These are phyloP conservation scores for Hydra vulgaris DNA, from an alignment of 30 jellyfish, hydroid and myxozoan species.

Conservation along the genomic window DNA sequence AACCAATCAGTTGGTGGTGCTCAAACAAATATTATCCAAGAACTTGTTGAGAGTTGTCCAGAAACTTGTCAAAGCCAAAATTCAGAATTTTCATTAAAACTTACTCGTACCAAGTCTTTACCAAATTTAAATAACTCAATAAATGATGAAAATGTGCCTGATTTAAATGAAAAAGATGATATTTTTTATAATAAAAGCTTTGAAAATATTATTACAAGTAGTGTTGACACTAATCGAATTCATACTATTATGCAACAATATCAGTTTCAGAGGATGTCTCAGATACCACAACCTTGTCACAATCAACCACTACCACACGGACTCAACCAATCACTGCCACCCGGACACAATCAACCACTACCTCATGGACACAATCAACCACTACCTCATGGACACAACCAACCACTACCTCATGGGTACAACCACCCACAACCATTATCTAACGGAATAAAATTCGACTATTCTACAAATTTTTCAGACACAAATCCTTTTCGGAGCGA, in stretches of 20 bases:
- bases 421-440: too few relatives aligned
- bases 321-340: too few relatives aligned
- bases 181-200: not conserved
- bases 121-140: slow-evolving; percentile 33
- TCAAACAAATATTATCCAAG: not conserved
- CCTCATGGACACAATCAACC: too few relatives aligned
- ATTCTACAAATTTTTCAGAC: not conserved
- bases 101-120: slow-evolving; percentile 35
- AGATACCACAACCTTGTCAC: not conserved
- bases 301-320: too few relatives aligned
- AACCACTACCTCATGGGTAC: too few relatives aligned
- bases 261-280: slow-evolving; percentile 46
- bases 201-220: not conserved
- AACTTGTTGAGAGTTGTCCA: not conserved
- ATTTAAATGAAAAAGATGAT: not conserved
- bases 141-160: slow-evolving; percentile 4
- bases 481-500: not conserved
- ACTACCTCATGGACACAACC: too few relatives aligned
- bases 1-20: not conserved
- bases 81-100: not conserved
- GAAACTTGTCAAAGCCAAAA: too few relatives aligned
- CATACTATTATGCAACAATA: slow-evolving; percentile 68
- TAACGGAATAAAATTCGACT: too few relatives aligned
- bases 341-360: too few relatives aligned
- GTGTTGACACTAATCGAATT: slow-evolving; percentile 56